Conservation (phyloP, 1,140 invertebrate species). For the Eulimnadia texana region DNA sequence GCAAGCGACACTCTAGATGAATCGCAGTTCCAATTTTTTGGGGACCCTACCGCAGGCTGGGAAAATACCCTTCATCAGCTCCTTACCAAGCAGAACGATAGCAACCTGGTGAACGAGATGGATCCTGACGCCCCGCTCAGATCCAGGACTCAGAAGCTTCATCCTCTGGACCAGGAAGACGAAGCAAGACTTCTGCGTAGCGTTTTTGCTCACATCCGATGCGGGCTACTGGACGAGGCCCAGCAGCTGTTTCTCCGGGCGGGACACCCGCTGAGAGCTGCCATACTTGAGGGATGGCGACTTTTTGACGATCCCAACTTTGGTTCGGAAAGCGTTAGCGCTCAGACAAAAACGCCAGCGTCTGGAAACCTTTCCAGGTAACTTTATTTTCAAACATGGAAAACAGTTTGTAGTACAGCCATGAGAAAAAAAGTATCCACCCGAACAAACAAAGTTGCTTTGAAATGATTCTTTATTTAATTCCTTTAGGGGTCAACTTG, state of each 20-base stretch:
- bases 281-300: constrained; percentile 76
- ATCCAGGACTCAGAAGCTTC: constrained; percentile 53
- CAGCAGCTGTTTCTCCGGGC: constrained; percentile 64
- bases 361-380: background rate
- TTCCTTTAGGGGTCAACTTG: too few relatives aligned
- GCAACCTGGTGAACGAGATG: constrained; percentile 47
- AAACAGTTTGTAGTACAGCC: too few relatives aligned
- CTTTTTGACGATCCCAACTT: constrained; percentile 69
- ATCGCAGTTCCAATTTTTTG: constrained; percentile 48
- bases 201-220: constrained; percentile 63
- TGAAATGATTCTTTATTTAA: too few relatives aligned
- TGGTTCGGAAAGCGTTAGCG: constrained; percentile 20
- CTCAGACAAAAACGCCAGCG: constrained; percentile 28
- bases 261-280: constrained; percentile 79
- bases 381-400: background rate
- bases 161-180: constrained; percentile 78
- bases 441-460: too few relatives aligned
- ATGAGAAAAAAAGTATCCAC: too few relatives aligned
- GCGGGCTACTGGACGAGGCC: constrained; percentile 69
- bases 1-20: constrained; percentile 46
- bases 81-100: background rate
- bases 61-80: constrained; percentile 52
- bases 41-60: constrained; percentile 62
- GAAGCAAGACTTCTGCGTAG: constrained; percentile 52
- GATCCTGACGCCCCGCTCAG: constrained; percentile 86